Base-by-base conservation (phyloP, 2,113 vertebrate species). In the Echinops telfairi region DNA sequence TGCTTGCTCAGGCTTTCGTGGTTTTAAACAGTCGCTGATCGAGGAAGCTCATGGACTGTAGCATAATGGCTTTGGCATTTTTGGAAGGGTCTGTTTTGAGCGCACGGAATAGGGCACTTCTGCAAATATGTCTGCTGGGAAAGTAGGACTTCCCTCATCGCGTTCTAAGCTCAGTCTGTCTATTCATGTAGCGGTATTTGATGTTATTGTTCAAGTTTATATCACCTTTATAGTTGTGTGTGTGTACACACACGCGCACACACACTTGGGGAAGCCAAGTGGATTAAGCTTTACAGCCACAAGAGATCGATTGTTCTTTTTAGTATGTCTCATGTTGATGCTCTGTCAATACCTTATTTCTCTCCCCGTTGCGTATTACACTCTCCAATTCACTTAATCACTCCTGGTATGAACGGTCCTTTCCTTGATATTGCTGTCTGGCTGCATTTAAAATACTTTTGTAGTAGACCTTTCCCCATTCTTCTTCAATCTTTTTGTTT, bases 131-230 rank as follows among this genome's bases (percentile, higher is more conserved):
- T 71, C 38, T 27, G 6, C 31, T 60, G 29, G 43, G 19, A 68
- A 14, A 75, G 43, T 9, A 31, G 29, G 9, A 19, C 2, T 73
- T 85, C 77, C 29, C 29, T 79, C 62, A 62, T 43, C 33, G 12
- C 33, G 80, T 70, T 68, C 31, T 68, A 43, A 31, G 3, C 83
- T 88, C 31, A 31, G 62, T 76, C 3, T 78, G 25, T 47, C 64
- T 91, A 47, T 40, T 64, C 22, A 38, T 60, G 66, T 60, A 68
- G 22, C 12, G 27, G 33, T 53, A 22, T 31, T 62, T 84, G 77
- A 31, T 90, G 68, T 83, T 77, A 68, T 89, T 60, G 73, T 84
- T 66, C 33, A 71, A 73, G 38, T 62, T 60, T 40, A 73, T 94
- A 4, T 66, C 80, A 33, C 12, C 0, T 33, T 38, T 22, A 36